A percentile compares a stretch with the other conserved stretches of the same genome.
These are phyloP conservation scores for Geophilus truncorum DNA, from an alignment of 2,888 invertebrate genomes.

Conservation along the genomic window DNA sequence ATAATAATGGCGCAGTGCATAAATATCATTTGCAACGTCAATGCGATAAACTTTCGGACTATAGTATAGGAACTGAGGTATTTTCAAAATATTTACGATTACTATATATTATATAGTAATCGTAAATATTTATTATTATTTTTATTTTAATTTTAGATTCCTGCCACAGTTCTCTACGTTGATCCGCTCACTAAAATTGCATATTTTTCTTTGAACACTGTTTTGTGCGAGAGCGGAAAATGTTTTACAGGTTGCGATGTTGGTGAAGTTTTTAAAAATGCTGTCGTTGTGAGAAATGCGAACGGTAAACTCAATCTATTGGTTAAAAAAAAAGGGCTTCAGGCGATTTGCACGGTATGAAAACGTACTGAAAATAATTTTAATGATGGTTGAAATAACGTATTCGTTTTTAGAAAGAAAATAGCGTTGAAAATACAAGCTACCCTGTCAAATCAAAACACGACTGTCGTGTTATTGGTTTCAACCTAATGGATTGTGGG, in stretches of 20 bases:
- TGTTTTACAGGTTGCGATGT: background rate
- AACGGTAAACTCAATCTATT: background rate
- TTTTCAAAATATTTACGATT: background rate
- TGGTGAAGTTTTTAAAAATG: background rate
- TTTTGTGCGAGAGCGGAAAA: background rate
- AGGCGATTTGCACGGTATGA: background rate
- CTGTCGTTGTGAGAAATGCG: background rate
- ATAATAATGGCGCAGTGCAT: background rate
- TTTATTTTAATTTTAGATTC: background rate
- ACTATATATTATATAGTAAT: background rate
- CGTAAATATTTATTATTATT: too few relatives aligned
- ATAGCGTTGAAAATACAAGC: too few relatives aligned
- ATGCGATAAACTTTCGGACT: background rate
- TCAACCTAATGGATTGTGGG: background rate
- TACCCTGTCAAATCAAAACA: too few relatives aligned
- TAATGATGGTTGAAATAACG: too few relatives aligned
- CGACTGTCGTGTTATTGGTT: background rate
- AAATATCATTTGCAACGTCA: background rate
- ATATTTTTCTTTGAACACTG: background rate
- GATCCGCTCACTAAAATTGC: background rate
- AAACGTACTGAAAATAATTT: too few relatives aligned
- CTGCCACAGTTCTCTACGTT: background rate
- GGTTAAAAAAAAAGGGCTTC: background rate
- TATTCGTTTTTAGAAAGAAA: too few relatives aligned
- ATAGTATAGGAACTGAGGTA: background rate